Base-by-base conservation (phyloP, 2,113 vertebrate species). In the Thinocorus orbignyianus region DNA sequence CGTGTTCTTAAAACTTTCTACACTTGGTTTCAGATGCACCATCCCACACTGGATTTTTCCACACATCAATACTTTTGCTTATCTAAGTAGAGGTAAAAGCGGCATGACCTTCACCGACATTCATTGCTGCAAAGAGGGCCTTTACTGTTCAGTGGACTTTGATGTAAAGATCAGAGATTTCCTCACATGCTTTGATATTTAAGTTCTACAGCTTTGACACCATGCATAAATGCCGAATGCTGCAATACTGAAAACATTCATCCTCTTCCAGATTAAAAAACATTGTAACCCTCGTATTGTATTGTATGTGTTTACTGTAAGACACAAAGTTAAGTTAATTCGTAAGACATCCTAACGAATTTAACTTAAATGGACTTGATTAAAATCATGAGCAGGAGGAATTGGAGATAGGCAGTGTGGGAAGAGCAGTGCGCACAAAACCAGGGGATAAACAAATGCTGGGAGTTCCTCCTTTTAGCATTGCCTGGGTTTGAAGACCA, bases 131-230 rank as follows among this genome's bases (percentile, higher is more conserved):
- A 70, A 84, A 96, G 24, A 69, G 10, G n/a, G 30, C 22, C 11
- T 85, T 76, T 96, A 92, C 92, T 92, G 17, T 93, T 94, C 68
- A 64, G 62, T 69, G 69, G 64, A 57, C 87, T 97, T 95, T 91
- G 87, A 96, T 93, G 90, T 87, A 60, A 93, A 96, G 90, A 96
- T 97, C 93, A 95, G 96, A 97, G 65, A 78, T 95, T 94, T 93
- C 81, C n/a, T 86, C 70, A 44, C 52, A n/a, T 83, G 74, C 80
- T 92, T 97, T 96, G 92, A 91, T 95, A 94, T 91, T 91, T 85
- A 68, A 81, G 31, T 66, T 42, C 51, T 76, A 28, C 39, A 44
- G 35, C 39, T 95, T 94, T 88, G 62, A 77, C 76, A 90, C 52
- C 60, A 18, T 88, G 81, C 46, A 37, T 76, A 88, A 92, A 87